Conservation (phyloP, 2,113 vertebrate species). For the Takifugu bimaculatus region DNA sequence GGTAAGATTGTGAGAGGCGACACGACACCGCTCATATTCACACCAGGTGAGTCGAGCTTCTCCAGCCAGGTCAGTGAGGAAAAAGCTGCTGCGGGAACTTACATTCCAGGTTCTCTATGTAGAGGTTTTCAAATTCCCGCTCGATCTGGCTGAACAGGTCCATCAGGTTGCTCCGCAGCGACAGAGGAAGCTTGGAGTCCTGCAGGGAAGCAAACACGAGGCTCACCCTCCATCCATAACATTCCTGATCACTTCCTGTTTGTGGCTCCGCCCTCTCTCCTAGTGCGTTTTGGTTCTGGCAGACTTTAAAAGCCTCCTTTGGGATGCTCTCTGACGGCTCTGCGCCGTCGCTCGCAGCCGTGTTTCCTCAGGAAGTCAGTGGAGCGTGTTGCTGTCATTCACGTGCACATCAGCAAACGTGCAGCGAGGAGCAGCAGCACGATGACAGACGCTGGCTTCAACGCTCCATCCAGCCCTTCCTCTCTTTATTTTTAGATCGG, state of each 20-base stretch:
- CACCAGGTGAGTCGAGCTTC: neutral
- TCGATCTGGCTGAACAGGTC: conserved; percentile 98
- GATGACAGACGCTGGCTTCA: neutral
- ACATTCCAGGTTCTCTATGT: conserved; percentile 97
- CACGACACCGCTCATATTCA: neutral
- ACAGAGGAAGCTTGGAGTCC: conserved; percentile 94
- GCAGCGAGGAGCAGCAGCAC: neutral
- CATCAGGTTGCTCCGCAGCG: conserved; percentile 88
- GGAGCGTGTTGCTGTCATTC: conserved; percentile 9
- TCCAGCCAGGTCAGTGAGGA: neutral
- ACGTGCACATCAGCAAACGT: neutral
- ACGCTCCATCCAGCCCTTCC: no score
- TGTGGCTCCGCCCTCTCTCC: neutral
- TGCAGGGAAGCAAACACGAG: conserved; percentile 39
- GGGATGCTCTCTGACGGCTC: neutral
- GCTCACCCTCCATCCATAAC: no score
- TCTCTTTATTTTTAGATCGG: no score
- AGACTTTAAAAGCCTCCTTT: neutral
- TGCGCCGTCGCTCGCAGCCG: conserved; percentile 1
- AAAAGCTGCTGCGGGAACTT: conserved; percentile 60
- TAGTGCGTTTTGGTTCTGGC: no score
- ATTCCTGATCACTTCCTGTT: no score
- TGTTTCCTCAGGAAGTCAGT: conserved; percentile 9
- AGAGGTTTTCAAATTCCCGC: conserved; percentile 96
- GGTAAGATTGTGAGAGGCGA: no score